phyloP scores from a whole-genome alignment of 1,140 invertebrate species.

The Ooceraea biroi region DNA sequence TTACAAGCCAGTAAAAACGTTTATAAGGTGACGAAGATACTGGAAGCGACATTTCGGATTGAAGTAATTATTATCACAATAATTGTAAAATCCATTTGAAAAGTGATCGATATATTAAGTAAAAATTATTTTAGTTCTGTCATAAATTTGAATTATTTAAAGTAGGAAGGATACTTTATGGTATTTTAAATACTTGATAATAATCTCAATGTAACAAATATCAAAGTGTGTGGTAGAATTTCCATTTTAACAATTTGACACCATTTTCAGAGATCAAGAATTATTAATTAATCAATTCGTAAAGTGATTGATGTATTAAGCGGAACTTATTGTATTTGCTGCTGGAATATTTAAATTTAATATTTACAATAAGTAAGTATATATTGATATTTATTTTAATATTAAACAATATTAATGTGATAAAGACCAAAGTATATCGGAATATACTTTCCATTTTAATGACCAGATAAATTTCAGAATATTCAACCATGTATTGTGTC shows the following conservation, averaged over 20 bases:
- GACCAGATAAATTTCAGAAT: constrained; percentile 18
- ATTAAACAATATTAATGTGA: not conserved
- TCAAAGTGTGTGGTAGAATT: not conserved
- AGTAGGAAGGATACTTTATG: not conserved
- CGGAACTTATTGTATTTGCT: not conserved
- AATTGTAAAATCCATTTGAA: not conserved
- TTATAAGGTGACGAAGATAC: constrained; percentile 6
- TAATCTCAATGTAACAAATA: not conserved
- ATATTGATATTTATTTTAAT: not conserved
- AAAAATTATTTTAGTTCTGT: not conserved
- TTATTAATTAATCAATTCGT: not conserved
- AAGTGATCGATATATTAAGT: not conserved
- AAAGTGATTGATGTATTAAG: not conserved
- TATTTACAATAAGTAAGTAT: not conserved
- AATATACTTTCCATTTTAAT: not conserved
- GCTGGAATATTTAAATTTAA: not conserved
- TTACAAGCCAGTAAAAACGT: constrained; percentile 44
- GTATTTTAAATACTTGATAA: not conserved
- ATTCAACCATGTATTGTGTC: not conserved
- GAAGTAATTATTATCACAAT: not conserved
- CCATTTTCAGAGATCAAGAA: no score
- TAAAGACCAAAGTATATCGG: not conserved
- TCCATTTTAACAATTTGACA: no score
- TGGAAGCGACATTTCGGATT: not conserved
- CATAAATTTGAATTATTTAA: not conserved